A percentile compares a stretch with the other conserved stretches of the same genome.
phyloP scores from a whole-genome alignment of 2,888 invertebrate species.

The Ectobius pallidus region DNA sequence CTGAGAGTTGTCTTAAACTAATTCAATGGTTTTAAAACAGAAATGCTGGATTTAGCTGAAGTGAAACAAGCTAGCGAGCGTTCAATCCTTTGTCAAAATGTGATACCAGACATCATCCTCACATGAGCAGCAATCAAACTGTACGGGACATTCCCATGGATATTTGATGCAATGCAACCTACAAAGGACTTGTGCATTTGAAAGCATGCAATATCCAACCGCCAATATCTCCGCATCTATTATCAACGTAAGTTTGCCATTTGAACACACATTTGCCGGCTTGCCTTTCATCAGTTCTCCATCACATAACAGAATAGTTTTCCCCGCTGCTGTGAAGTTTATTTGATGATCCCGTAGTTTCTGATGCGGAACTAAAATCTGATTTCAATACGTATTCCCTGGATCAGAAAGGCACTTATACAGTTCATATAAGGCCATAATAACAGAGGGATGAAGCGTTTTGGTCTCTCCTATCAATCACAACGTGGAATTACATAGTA shows the following conservation, averaged over 20 bases:
- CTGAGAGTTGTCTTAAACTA: too few relatives aligned
- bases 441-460: too few relatives aligned
- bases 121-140: too few relatives aligned
- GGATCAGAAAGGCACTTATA: not conserved
- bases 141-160: not conserved
- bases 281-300: not conserved
- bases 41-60: too few relatives aligned
- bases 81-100: too few relatives aligned
- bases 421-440: too few relatives aligned
- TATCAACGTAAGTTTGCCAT: not conserved
- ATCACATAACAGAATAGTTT: not conserved
- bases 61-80: too few relatives aligned
- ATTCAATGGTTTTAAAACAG: too few relatives aligned
- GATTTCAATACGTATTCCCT: not conserved
- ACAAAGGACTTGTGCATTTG: not conserved
- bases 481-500: too few relatives aligned
- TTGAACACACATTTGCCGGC: not conserved
- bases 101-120: too few relatives aligned
- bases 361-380: not conserved
- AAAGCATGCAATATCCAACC: not conserved
- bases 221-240: not conserved
- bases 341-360: not conserved
- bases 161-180: not conserved
- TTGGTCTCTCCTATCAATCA: too few relatives aligned
- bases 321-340: too few relatives aligned